Evolutionary conservation across 1,140 invertebrate genomes (phyloP).

Genomic region (Zaprionus inermis): DNA sequence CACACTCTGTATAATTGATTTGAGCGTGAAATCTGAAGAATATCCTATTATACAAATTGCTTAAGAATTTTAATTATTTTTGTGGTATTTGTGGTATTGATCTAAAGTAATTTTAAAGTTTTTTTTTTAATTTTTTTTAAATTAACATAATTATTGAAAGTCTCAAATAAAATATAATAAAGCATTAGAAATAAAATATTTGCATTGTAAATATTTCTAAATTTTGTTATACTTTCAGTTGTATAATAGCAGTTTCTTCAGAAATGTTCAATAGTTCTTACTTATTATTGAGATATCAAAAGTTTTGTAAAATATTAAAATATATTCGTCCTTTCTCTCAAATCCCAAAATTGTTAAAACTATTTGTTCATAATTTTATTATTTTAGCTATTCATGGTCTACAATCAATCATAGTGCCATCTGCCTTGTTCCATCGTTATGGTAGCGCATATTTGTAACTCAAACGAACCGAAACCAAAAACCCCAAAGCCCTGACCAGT

Average conservation of each 20-base stretch:
- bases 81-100: no score
- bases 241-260: no score
- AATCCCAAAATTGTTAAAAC: background rate
- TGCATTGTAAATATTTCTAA: no score
- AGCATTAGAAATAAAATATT: no score
- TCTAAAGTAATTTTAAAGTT: no score
- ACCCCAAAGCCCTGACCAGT: no score
- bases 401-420: conserved; percentile 14
- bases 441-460: conserved; percentile 23
- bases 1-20: conserved; percentile 31
- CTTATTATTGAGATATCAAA: no score
- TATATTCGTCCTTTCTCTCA: background rate
- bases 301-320: background rate
- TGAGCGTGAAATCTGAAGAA: conserved; percentile 1
- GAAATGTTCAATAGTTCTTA: no score
- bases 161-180: no score
- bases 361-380: background rate
- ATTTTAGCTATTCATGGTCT: background rate
- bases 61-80: background rate
- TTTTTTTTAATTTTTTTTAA: no score
- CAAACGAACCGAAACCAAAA: conserved; percentile 24
- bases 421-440: conserved; percentile 5
- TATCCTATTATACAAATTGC: background rate
- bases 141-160: no score
- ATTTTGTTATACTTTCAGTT: no score